Percentiles rank a stretch among this genome's conserved stretches.
Evolutionary conservation across 2,888 invertebrate species (phyloP).

Genomic region (Scaptomyza cyrtandrae): DNA sequence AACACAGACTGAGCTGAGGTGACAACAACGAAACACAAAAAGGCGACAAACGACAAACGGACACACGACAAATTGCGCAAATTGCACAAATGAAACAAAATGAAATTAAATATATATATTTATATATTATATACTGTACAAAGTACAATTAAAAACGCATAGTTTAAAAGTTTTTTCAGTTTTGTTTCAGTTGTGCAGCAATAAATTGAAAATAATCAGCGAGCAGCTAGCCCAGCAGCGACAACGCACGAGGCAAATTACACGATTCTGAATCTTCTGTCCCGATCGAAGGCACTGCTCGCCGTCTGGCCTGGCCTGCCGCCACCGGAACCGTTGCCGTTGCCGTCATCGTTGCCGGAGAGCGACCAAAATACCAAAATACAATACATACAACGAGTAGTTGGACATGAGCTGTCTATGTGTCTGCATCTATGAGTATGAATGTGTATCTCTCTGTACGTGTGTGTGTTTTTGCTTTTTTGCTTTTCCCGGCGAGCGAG

Average conservation of each 20-base stretch:
- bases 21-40: conserved; percentile 19
- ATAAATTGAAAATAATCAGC: conserved; percentile 49
- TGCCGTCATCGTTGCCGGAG: conserved; percentile 43
- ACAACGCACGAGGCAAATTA: conserved; percentile 78
- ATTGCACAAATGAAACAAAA: conserved; percentile 65
- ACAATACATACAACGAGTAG: conserved; percentile 56
- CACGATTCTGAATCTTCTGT: conserved; percentile 77
- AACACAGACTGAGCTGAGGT: conserved; percentile 24
- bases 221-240: conserved; percentile 45
- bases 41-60: conserved; percentile 18
- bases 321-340: conserved; percentile 57
- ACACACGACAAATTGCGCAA: conserved; percentile 44
- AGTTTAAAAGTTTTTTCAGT: conserved; percentile 51
- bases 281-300: conserved; percentile 64
- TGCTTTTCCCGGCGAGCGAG: conserved; percentile 59
- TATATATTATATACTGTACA: background rate
- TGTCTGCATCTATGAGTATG: conserved; percentile 19
- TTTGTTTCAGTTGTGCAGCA: conserved; percentile 61
- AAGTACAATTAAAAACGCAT: conserved; percentile 61
- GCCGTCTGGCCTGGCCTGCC: conserved; percentile 59
- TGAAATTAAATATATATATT: conserved; percentile 35
- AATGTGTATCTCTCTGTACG: conserved; percentile 8
- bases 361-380: conserved; percentile 59
- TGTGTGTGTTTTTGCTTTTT: conserved; percentile 20
- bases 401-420: conserved; percentile 48